Base-by-base conservation (phyloP, 2,888 invertebrate species). In the Hylaea fasciaria region DNA sequence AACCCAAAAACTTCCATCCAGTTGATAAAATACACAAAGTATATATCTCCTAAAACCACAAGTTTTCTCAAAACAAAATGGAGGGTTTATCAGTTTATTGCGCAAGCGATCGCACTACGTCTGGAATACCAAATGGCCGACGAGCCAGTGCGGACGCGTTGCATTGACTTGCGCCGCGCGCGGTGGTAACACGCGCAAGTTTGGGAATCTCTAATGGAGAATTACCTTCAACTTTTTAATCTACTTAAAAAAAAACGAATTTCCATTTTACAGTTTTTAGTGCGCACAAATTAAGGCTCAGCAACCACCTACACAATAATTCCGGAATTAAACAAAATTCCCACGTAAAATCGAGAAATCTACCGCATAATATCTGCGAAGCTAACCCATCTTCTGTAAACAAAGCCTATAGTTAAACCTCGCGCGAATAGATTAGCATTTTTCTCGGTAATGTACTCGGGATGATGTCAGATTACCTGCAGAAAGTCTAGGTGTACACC, bases 31-130 rank as follows among this genome's bases (percentile, higher is more conserved):
- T 37, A 0, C 22, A 22, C 11, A 35, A 35, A 35, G 9, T n/a
- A n/a, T n/a, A 35, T 35, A n/a, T 37, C 37, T 44, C 14, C 40
- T 40, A 40, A 40, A 40, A 14, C 16, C 16, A 45, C 45, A 51
- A 50, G 52, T 58, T 47, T 58, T 52, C 52, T 35, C 16, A 32
- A 28, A 35, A 55, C 54, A 58, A 61, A 62, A 59, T 62, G 47
- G 58, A 58, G 63, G 61, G 64, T 65, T 49, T 54, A 64, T 69
- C 61, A 59, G 67, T 53, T 62, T 64, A 63, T 69, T 71, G 69
- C 69, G 71, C 66, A 69, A 71, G 59, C 54, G 49, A 55, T 51
- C 55, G 9, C 28, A 11, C n/a, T 13, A 14, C 48, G 48, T 39
- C 48, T 49, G 12, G 47, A 35, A 47, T 47, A 47, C 16, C 14